A percentile compares a stretch with the other conserved stretches of the same genome.
These are phyloP conservation scores for Tragelaphus eurycerus DNA, from an alignment of 2,797 vertebrate species.

Conservation along the genomic window DNA sequence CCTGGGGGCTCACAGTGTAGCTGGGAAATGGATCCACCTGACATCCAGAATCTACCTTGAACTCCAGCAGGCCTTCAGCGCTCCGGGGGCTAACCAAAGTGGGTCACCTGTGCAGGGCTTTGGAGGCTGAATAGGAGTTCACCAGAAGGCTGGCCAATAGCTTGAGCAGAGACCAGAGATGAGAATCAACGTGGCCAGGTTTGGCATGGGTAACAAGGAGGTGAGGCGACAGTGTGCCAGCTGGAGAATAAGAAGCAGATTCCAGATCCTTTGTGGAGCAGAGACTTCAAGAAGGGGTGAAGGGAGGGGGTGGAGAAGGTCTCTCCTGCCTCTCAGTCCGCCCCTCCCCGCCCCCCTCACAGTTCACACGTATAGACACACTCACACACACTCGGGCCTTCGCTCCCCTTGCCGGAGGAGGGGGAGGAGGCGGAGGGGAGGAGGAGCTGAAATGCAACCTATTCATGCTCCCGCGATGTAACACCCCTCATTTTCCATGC, in stretches of 20 bases:
- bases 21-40: neutral
- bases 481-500: slow-evolving; percentile 85
- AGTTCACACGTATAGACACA: neutral
- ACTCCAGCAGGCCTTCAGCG: neutral
- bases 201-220: neutral
- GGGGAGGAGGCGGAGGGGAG: slow-evolving; percentile 54
- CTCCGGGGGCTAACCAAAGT: neutral
- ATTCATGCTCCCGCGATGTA: slow-evolving; percentile 81
- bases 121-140: slow-evolving; percentile 50
- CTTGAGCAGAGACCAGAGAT: neutral
- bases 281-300: slow-evolving; percentile 44
- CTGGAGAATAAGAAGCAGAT: neutral
- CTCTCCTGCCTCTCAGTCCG: neutral
- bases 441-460: slow-evolving; percentile 80
- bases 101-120: neutral
- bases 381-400: neutral
- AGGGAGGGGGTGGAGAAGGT: neutral
- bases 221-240: neutral
- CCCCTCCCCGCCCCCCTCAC: neutral
- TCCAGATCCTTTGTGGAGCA: neutral
- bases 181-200: neutral
- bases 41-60: neutral
- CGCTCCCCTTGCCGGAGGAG: neutral
- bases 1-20: neutral
- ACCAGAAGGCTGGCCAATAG: neutral